Base-by-base conservation (phyloP, 2,888 invertebrate genomes). In the Oeneis ivallda region DNA sequence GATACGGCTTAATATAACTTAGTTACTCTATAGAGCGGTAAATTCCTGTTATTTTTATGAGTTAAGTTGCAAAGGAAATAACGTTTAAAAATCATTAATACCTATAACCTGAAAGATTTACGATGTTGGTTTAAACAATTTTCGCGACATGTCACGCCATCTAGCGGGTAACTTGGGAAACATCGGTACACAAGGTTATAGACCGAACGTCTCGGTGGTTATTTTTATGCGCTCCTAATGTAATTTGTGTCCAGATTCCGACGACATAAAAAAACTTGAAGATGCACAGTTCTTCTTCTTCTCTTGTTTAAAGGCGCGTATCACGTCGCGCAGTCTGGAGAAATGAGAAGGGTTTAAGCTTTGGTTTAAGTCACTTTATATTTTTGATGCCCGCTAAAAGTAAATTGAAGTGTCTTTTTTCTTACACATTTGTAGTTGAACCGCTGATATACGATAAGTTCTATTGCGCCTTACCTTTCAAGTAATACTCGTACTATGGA, bases 101-200 rank as follows among this genome's bases (percentile, higher is more conserved):
- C n/a, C n/a, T n/a, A 10, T 26, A 74, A 70, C 67, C 73, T 73
- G 71, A 71, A 82, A 80, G 77, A 66, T 66, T 10, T 66, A 71
- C 62, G 43, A 13, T 10, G 52, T 32, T 17, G 11, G 49, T 17
- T 10, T n/a, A n/a, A 58, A 52, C 41, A 13, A 66, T 73, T 77
- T 82, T 82, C 71, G 81, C 45, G 64, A 79, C 87, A 0, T 1
- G 62, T 78, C 75, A 65, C 83, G 86, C 88, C 89, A 89, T 88
- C 89, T 89, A 74, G 73, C 70, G 74, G 57, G 66, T 86, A 89
- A 89, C 86, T 89, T 89, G 88, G 85, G 66, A 74, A 75, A 76
- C 73, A 13, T 41, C 61, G 64, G 52, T 47, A 52, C 39, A 67
- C 76, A 74, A 76, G 76, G 77, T 77, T 76, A 75, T 72, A 67